Evolutionary conservation across 2,797 vertebrate species (phyloP), one percentile per base, ranked within the genome.

Genomic region (Poecilia picta): DNA sequence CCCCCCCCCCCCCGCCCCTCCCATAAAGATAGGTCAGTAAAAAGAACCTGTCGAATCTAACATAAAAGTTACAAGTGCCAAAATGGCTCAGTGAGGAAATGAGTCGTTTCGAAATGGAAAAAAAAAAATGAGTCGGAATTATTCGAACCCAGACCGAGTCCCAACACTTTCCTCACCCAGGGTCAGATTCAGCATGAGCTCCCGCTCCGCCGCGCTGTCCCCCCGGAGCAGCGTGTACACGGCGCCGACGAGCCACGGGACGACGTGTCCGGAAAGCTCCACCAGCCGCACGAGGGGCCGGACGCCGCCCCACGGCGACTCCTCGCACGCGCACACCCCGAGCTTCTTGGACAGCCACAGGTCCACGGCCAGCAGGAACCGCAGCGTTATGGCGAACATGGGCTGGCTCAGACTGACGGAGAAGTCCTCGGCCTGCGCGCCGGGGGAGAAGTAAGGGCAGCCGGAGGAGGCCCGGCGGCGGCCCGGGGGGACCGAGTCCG

Each of bases 261-360:
- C 86, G 82, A 94, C 96, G 0, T 98, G 97, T 0, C 97, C 97
- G 0, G 97, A 97, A 77, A 99, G 88, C 94, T 99, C 98, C 88
- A 98, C 91, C 80, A 98, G 92, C 79, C 97, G 96, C 94, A 98
- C 96, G 47, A 98, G 91, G 16, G 98, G 97, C 1, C 97, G 93
- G 5, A 95, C 95, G 87, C 96, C 95, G 77, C 97, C 97, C 97
- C 97, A 98, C 0, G 97, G 84, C 5, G 98, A 97, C 82, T 93
- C 94, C 88, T 98, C 97, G 4, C 91, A 96, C 0, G 97, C 97
- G 87, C 98, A 98, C 82, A 98, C 96, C 0, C 97, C 97, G 75
- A 99, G 94, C 83, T 93, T 95, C 93, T 97, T 97, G 88, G 97
- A 97, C 74, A 98, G 93, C 97, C 97, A 97, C 83, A 98, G 95